Evolutionary conservation across 2,797 vertebrate genomes (phyloP).

Genomic region (Champsocephalus esox): DNA sequence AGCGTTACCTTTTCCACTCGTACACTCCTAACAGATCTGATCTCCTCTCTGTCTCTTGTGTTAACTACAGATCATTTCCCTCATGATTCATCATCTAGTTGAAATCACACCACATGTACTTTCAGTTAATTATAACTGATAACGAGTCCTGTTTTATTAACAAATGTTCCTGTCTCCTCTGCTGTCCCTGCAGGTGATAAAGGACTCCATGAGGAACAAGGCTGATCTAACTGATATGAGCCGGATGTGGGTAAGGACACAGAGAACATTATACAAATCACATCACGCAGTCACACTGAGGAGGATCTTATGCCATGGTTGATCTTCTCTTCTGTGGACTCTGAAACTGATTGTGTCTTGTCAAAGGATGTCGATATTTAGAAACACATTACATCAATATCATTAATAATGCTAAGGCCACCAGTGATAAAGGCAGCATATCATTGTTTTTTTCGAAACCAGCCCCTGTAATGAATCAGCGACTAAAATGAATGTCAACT

Average conservation of each 20-base stretch:
- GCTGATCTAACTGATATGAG: constrained; percentile 96
- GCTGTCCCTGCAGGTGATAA: constrained; percentile 88
- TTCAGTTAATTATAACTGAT: neutral
- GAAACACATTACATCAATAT: neutral
- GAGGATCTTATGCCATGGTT: neutral
- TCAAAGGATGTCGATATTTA: no score
- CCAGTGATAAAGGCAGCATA: neutral
- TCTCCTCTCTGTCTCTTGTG: neutral
- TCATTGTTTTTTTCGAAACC: neutral
- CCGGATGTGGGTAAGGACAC: constrained; percentile 95
- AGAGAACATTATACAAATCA: constrained; percentile 14
- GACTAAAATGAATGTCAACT: neutral
- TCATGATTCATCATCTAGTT: neutral
- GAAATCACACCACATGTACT: neutral
- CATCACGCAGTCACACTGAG: neutral
- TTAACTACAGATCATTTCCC: neutral
- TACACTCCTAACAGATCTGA: neutral
- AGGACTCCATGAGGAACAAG: constrained; percentile 96
- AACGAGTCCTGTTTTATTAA: neutral
- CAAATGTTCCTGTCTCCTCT: constrained; percentile 8
- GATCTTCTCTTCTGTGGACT: neutral
- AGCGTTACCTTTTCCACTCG: neutral
- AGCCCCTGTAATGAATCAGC: neutral
- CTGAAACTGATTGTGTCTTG: no score
- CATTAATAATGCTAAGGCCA: neutral